Percentiles rank a stretch among this genome's conserved stretches.
Evolutionary conservation across 1,140 invertebrate genomes (phyloP).

Genomic region (Ceratina australensis): DNA sequence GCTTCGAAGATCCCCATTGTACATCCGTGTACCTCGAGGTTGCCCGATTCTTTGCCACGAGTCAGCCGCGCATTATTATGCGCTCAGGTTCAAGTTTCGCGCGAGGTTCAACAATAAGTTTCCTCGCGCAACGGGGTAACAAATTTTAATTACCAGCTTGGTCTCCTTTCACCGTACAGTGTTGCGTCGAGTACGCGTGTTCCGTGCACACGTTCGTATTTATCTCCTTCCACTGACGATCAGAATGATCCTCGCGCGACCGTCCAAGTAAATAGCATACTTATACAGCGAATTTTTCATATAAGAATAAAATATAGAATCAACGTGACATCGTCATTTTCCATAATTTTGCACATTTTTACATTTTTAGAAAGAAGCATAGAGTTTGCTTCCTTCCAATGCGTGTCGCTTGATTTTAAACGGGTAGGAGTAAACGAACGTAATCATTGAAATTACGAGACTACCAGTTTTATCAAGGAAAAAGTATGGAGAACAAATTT

Average conservation of each 20-base stretch:
- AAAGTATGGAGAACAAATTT: too few relatives aligned
- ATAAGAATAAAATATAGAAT: background rate
- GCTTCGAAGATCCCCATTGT: slow-evolving; percentile 61
- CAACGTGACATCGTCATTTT: too few relatives aligned
- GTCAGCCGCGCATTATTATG: slow-evolving; percentile 56
- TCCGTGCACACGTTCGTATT: too few relatives aligned
- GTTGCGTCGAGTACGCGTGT: too few relatives aligned
- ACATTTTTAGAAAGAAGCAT: background rate
- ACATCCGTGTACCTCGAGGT: slow-evolving; percentile 68
- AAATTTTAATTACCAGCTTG: slow-evolving; percentile 4
- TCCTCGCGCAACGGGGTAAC: slow-evolving; percentile 20
- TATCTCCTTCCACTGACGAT: background rate
- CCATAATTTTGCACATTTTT: background rate
- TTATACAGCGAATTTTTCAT: background rate
- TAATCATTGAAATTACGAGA: too few relatives aligned
- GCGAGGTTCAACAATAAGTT: slow-evolving; percentile 59
- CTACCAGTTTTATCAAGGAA: too few relatives aligned
- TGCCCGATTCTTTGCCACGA: slow-evolving; percentile 53
- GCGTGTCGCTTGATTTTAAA: too few relatives aligned
- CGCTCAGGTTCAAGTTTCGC: slow-evolving; percentile 70
- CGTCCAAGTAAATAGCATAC: background rate
- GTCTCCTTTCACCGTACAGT: background rate
- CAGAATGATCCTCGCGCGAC: background rate
- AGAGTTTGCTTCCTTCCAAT: too few relatives aligned
- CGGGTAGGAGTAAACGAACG: too few relatives aligned